Evolutionary conservation across 2,113 vertebrate genomes (phyloP), one percentile per base, ranked within the genome.

Genomic region (Melospiza georgiana): DNA sequence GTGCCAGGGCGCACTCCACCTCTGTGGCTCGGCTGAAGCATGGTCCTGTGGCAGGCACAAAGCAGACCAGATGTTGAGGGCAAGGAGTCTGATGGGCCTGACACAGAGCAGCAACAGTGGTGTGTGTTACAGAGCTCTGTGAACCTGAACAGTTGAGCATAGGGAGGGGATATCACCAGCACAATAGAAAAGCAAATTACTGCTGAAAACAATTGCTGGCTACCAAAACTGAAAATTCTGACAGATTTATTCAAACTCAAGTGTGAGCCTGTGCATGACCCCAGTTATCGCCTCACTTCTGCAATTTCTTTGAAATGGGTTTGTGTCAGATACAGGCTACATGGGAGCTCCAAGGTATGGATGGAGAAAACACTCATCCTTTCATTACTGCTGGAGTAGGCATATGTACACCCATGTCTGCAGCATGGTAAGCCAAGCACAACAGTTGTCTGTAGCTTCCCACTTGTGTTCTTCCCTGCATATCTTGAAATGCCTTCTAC

Each of bases 361-460:
- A 7, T 55, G 27, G 59, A 80, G 39, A 31, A 19, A 65, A 31
- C 24, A 5, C 19, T 63, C 44, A 19, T 4, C 41, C 23, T 51
- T 68, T 30, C 18, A 4, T 73, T 69, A 15, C 33, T 81, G 2
- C 59, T 51, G 23, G 52, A 58, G 52, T 62, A 44, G 58, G 39
- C 35, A 13, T 30, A 7, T 1, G 0, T 22, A 43, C 0, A 2
- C 17, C 17, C 9, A 6, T 74, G 37, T 48, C 46, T 82, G 46
- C 1, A 4, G 37, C 33, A 27, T 0, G 1, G 31, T 44, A 20
- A 48, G 48, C 30, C 71, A 57, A 52, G 46, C 21, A 25, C 9
- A 19, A 33, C 49, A 27, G 5, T 19, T 61, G 17, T 74, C 55
- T 3, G 0, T 25, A 30, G 30, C 37, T 93, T 74, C 41, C 23